phyloP scores from a whole-genome alignment of 1,140 invertebrate species.

The Magallana ariakensis region DNA sequence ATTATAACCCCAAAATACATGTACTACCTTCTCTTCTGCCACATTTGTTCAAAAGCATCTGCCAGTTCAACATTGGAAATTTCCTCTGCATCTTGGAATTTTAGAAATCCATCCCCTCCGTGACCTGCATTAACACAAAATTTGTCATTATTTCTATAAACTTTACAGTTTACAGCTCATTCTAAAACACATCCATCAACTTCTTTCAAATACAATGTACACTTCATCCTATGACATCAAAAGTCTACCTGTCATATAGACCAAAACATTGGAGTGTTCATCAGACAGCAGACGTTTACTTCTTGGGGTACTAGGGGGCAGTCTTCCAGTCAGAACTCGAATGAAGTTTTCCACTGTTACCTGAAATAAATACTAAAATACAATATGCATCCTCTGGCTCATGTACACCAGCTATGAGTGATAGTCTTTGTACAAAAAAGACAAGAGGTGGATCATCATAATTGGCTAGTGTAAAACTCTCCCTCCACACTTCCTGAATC shows the following conservation, averaged over 20 bases:
- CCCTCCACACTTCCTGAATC: too few relatives aligned
- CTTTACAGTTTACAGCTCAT: too few relatives aligned
- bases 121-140: slow-evolving; percentile 85
- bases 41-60: slow-evolving; percentile 99
- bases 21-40: slow-evolving; percentile 94
- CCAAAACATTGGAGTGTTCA: slow-evolving; percentile 97
- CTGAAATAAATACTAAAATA: slow-evolving; percentile 74
- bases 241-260: slow-evolving; percentile 88
- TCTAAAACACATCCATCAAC: too few relatives aligned
- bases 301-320: slow-evolving; percentile 93
- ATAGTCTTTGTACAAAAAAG: too few relatives aligned
- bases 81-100: slow-evolving; percentile 99
- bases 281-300: slow-evolving; percentile 97
- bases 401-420: too few relatives aligned
- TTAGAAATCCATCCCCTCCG: slow-evolving; percentile 99
- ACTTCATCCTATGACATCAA: too few relatives aligned
- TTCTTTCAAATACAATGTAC: too few relatives aligned
- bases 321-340: slow-evolving; percentile 93
- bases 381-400: too few relatives aligned
- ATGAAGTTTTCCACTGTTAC: slow-evolving; percentile 99
- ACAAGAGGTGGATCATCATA: too few relatives aligned
- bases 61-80: slow-evolving; percentile 99
- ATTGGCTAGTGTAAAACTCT: too few relatives aligned
- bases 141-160: too few relatives aligned
- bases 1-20: too few relatives aligned